Evolutionary conservation across 2,888 invertebrate genomes (phyloP).

Genomic region (Dynastes maya): DNA sequence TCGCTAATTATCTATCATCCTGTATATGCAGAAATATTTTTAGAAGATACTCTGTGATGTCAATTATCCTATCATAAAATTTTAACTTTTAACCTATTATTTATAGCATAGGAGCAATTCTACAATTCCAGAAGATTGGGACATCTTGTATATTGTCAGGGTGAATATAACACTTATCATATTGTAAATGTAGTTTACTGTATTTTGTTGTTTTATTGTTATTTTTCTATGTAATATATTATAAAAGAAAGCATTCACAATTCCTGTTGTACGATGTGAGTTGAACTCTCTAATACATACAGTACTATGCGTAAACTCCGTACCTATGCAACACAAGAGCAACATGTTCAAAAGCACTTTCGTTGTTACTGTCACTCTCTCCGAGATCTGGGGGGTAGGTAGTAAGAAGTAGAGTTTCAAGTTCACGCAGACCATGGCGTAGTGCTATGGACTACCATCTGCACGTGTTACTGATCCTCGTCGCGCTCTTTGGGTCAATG

Average conservation of each 20-base stretch:
- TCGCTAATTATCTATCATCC: too few relatives aligned
- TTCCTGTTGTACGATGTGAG: too few relatives aligned
- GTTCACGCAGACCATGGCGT: slow-evolving; percentile 57
- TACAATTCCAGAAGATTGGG: too few relatives aligned
- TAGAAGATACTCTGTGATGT: too few relatives aligned
- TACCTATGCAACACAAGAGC: slow-evolving; percentile 4
- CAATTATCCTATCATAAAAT: too few relatives aligned
- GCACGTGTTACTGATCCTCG: slow-evolving; percentile 61
- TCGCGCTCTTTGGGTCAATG: slow-evolving; percentile 64
- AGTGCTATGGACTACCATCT: slow-evolving; percentile 65
- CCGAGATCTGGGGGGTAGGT: slow-evolving; percentile 52
- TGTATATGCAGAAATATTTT: too few relatives aligned
- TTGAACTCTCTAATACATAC: too few relatives aligned
- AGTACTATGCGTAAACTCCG: too few relatives aligned
- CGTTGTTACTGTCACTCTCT: slow-evolving; percentile 68
- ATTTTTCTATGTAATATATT: neutral
- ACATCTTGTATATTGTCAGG: too few relatives aligned
- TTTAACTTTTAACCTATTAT: too few relatives aligned
- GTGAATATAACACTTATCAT: too few relatives aligned
- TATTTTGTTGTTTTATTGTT: neutral
- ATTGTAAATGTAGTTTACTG: neutral
- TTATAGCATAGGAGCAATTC: too few relatives aligned
- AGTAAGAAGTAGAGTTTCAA: slow-evolving; percentile 54
- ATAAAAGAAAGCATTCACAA: neutral
- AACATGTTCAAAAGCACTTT: slow-evolving; percentile 60